These are phyloP conservation scores for Rhynchonycteris naso DNA, from an alignment of 2,797 vertebrate genomes.

Conservation along the genomic window DNA sequence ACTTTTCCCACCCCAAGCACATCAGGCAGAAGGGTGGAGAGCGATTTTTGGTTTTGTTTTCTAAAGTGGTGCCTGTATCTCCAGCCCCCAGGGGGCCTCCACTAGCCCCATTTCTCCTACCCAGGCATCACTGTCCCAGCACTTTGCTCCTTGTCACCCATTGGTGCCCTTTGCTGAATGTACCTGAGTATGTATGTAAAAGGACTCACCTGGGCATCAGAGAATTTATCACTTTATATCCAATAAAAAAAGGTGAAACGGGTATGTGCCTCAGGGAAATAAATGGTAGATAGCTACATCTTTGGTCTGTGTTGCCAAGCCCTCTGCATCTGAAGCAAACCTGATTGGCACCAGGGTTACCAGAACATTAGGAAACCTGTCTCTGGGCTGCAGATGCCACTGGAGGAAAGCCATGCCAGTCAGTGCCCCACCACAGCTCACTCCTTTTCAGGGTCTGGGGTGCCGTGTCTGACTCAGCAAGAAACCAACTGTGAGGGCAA, in stretches of 20 bases:
- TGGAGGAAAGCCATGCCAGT: background rate
- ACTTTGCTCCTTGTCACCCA: slow-evolving; percentile 84
- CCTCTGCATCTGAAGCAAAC: background rate
- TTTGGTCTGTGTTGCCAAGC: background rate
- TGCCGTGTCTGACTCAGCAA: background rate
- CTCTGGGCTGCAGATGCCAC: background rate
- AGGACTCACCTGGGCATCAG: slow-evolving; percentile 72
- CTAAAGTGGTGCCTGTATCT: slow-evolving; percentile 77
- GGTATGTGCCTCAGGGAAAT: slow-evolving; percentile 13
- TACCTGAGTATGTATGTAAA: slow-evolving; percentile 85
- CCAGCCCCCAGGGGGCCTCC: slow-evolving; percentile 76
- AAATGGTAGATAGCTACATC: background rate
- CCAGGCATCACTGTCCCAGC: slow-evolving; percentile 78
- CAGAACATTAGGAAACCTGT: background rate
- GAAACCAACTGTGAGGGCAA: background rate
- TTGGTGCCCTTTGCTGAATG: slow-evolving; percentile 87
- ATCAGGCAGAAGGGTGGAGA: slow-evolving; percentile 49
- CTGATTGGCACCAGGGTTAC: background rate
- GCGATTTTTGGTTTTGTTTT: slow-evolving; percentile 61
- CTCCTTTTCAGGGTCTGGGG: background rate
- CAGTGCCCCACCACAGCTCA: background rate
- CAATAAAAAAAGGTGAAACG: slow-evolving; percentile 84
- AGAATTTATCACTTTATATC: slow-evolving; percentile 82
- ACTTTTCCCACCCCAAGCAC: slow-evolving; percentile 54
- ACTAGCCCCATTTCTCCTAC: slow-evolving; percentile 60